phyloP scores from a whole-genome alignment of 2,113 vertebrate genomes.

The Xiphophorus hellerii region DNA sequence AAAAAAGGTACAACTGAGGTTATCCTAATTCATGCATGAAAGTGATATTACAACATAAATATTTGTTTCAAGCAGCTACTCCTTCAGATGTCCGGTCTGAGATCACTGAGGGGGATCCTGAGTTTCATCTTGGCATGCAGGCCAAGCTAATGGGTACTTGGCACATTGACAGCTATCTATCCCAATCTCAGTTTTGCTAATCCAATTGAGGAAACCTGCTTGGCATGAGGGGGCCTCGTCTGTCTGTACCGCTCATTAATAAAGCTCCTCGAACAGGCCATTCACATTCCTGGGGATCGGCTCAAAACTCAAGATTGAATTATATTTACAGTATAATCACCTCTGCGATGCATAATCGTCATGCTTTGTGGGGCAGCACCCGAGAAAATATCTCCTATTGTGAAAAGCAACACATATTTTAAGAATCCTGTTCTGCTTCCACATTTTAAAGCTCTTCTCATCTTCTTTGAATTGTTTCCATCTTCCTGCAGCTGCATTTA shows the following conservation, averaged over 20 bases:
- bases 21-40: background rate
- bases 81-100: slow-evolving; percentile 45
- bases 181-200: slow-evolving; percentile 69
- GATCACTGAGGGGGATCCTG: slow-evolving; percentile 59
- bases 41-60: background rate
- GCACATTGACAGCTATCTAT: slow-evolving; percentile 76
- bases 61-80: slow-evolving; percentile 21
- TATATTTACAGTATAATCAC: slow-evolving; percentile 43
- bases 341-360: slow-evolving; percentile 50
- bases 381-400: slow-evolving; percentile 36
- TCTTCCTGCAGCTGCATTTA: slow-evolving; percentile 44
- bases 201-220: slow-evolving; percentile 75
- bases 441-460: slow-evolving; percentile 5
- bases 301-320: slow-evolving; percentile 28
- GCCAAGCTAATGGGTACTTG: slow-evolving; percentile 69
- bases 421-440: background rate
- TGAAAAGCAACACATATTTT: slow-evolving; percentile 35
- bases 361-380: slow-evolving; percentile 38
- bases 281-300: slow-evolving; percentile 62
- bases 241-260: slow-evolving; percentile 79
- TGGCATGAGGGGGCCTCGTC: slow-evolving; percentile 74
- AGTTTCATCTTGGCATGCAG: slow-evolving; percentile 62
- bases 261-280: slow-evolving; percentile 51
- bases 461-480: slow-evolving; percentile 23
- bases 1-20: background rate